phyloP scores from a whole-genome alignment of 2,888 invertebrate species.

The Tachina grossa region DNA sequence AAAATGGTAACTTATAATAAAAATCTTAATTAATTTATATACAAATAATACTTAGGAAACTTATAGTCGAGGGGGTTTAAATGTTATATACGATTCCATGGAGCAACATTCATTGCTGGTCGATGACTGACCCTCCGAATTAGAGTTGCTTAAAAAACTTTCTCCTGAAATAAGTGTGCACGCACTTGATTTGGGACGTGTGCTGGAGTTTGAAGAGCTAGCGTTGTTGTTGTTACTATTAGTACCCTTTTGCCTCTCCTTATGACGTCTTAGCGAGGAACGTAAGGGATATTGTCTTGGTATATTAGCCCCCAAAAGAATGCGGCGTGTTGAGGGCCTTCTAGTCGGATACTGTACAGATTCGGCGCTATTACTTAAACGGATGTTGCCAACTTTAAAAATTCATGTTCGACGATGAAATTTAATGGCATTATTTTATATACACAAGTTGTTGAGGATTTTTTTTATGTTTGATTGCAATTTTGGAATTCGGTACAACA shows the following conservation, averaged over 20 bases:
- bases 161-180: constrained; percentile 2
- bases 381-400: constrained; percentile 84
- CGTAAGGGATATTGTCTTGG: constrained; percentile 84
- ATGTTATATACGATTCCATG: constrained; percentile 68
- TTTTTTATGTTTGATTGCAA: constrained; percentile 54
- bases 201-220: constrained; percentile 56
- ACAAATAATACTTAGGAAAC: constrained; percentile 54
- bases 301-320: constrained; percentile 82
- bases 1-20: constrained; percentile 8
- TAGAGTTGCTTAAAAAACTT: constrained; percentile 63
- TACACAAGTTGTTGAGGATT: constrained; percentile 50
- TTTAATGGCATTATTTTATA: constrained; percentile 32
- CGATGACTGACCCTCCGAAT: constrained; percentile 51
- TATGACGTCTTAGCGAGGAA: constrained; percentile 84
- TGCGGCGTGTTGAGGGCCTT: constrained; percentile 85
- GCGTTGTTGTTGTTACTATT: constrained; percentile 74
- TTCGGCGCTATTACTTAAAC: constrained; percentile 86
- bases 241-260: constrained; percentile 84
- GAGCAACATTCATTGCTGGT: constrained; percentile 66
- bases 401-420: not conserved
- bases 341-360: constrained; percentile 86
- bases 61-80: constrained; percentile 73
- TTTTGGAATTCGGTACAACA: constrained; percentile 64
- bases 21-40: constrained; percentile 7
- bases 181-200: constrained; percentile 39